Base-by-base conservation (phyloP, 2,797 vertebrate genomes). In the Erithacus rubecula region DNA sequence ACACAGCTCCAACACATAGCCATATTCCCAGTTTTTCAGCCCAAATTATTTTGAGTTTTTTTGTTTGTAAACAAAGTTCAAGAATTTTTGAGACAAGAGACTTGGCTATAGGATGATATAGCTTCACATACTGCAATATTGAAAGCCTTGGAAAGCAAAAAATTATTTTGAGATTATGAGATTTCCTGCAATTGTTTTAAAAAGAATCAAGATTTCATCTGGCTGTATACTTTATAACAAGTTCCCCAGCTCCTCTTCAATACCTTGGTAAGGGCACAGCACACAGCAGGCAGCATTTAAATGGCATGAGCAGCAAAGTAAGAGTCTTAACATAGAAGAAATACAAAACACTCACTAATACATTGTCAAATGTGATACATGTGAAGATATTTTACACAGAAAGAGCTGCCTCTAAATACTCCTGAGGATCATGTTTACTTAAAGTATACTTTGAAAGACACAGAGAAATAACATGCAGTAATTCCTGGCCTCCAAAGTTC, bases 131-230 rank as follows among this genome's bases (percentile, higher is more conserved):
- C 39, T 5, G 4, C 62, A 63, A 60, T 24, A 2, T 1, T 17
- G 52, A 65, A 12, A 29, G 60, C 60, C 47, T 89, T 58, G 8
- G 15, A 18, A 60, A 82, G 59, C 37, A n/a, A 59, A 75, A 49
- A 47, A 47, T n/a, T 29, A 83, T 92, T 93, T 91, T 52, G 43
- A 89, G 34, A 51, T 77, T 5, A 90, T 18, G 49, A 90, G 92
- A 90, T 93, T 71, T 92, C 58, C 60, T 69, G 93, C 70, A 69
- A 89, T 87, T 93, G 76, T 96, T 96, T 95, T 93, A 94, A 89
- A 90, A 63, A 75, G 75, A 96, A 96, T 95, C 83, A 91, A 89
- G 96, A 94, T 93, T 87, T 94, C 92, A 94, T 90, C 87, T 85
- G 87, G 78, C 65, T 90, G 83, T 89, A 79, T 80, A 80, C 88